A percentile compares a stretch with the other conserved stretches of the same genome.
Evolutionary conservation across 2,888 invertebrate species (phyloP).

Genomic region (Acanthosepion lycidas): DNA sequence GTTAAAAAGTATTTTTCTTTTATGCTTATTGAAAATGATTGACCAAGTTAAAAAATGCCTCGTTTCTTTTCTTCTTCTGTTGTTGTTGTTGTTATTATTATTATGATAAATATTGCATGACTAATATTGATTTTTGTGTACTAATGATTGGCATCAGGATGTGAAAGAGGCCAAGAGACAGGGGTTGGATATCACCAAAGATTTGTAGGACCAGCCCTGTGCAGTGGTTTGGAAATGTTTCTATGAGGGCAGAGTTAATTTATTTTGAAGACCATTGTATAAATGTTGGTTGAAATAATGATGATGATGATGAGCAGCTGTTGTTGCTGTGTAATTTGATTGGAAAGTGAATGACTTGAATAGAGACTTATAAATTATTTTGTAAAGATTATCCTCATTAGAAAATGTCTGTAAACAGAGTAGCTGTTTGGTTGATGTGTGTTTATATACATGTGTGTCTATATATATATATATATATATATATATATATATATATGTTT

Average conservation of each 20-base stretch:
- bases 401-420: not conserved
- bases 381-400: not conserved
- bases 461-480: too few relatives aligned
- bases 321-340: not conserved
- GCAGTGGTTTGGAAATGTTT: slow-evolving; percentile 13
- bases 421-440: not conserved
- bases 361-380: not conserved
- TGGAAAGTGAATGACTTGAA: not conserved
- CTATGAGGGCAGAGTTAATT: slow-evolving; percentile 17
- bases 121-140: too few relatives aligned
- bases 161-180: not conserved
- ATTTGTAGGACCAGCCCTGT: not conserved
- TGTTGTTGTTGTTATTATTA: not conserved
- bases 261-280: slow-evolving; percentile 8
- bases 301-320: not conserved
- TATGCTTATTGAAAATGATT: too few relatives aligned
- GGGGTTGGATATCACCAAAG: not conserved
- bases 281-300: not conserved
- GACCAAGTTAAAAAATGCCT: not conserved
- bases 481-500: too few relatives aligned
- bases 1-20: too few relatives aligned
- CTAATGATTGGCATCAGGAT: not conserved
- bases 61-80: not conserved
- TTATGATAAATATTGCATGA: too few relatives aligned
- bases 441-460: too few relatives aligned